A percentile compares a stretch with the other conserved stretches of the same genome.
Evolutionary conservation across 2,888 invertebrate species (phyloP).

Genomic region (Drosophila yooni): DNA sequence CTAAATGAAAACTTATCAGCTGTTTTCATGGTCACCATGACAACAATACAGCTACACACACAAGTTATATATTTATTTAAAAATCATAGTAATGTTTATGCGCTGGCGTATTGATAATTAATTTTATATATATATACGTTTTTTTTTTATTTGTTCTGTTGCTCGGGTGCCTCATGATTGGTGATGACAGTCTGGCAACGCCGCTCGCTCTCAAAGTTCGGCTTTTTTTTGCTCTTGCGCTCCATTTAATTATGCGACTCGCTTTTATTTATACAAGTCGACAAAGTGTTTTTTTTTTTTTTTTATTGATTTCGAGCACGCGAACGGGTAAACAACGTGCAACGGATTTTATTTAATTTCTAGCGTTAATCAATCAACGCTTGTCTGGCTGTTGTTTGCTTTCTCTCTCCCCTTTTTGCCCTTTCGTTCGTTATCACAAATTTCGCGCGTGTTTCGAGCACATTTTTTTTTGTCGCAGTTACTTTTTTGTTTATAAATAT

Average conservation of each 20-base stretch:
- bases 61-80: neutral
- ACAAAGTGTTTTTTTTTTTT: slow-evolving; percentile 30
- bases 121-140: neutral
- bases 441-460: slow-evolving; percentile 53
- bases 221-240: slow-evolving; percentile 56
- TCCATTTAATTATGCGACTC: slow-evolving; percentile 59
- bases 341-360: slow-evolving; percentile 60
- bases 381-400: slow-evolving; percentile 30
- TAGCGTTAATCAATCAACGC: slow-evolving; percentile 66
- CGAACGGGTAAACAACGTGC: slow-evolving; percentile 35
- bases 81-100: slow-evolving; percentile 2
- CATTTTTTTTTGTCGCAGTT: slow-evolving; percentile 41
- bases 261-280: slow-evolving; percentile 70
- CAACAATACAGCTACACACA: slow-evolving; percentile 6
- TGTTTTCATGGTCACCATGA: slow-evolving; percentile 18
- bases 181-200: slow-evolving; percentile 59
- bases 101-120: neutral
- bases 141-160: neutral
- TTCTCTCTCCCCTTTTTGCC: slow-evolving; percentile 20
- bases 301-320: slow-evolving; percentile 62
- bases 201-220: slow-evolving; percentile 45
- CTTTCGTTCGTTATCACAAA: slow-evolving; percentile 57
- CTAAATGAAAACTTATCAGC: slow-evolving; percentile 7
- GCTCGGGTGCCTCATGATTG: neutral
- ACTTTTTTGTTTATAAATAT: slow-evolving; percentile 33